These are phyloP conservation scores for Drosophila kikkawai DNA, from an alignment of 1,140 invertebrate species.

Conservation along the genomic window DNA sequence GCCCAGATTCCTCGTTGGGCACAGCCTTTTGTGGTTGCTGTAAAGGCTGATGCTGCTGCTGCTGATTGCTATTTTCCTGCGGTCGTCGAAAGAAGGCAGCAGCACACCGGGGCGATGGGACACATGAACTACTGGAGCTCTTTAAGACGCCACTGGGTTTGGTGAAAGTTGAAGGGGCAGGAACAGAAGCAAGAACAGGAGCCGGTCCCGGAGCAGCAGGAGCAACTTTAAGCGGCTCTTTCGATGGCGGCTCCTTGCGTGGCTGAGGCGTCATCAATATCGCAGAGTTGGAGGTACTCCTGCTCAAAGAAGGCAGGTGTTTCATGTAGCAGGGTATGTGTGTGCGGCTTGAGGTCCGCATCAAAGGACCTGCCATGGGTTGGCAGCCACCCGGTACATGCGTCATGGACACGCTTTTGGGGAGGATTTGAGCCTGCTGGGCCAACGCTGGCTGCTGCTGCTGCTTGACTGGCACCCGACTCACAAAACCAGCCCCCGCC, in stretches of 20 bases:
- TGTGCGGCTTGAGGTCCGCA: conserved; percentile 73
- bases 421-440: conserved; percentile 43
- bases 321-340: conserved; percentile 84
- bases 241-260: conserved; percentile 24
- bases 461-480: conserved; percentile 74
- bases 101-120: conserved; percentile 62
- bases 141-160: conserved; percentile 58
- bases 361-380: conserved; percentile 15
- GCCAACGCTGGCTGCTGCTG: conserved; percentile 11
- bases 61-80: conserved; percentile 30
- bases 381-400: conserved; percentile 63
- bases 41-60: conserved; percentile 10
- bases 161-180: background rate
- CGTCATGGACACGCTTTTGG: conserved; percentile 80
- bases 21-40: conserved; percentile 24
- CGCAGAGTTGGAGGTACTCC: conserved; percentile 80
- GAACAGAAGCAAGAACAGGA: background rate
- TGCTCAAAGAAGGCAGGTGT: conserved; percentile 73
- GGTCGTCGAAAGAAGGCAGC: conserved; percentile 68
- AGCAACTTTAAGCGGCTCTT: conserved; percentile 28
- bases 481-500: conserved; percentile 37
- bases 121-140: conserved; percentile 62
- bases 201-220: background rate
- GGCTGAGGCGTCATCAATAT: conserved; percentile 58
- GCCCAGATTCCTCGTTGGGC: conserved; percentile 22